Base-by-base conservation (phyloP, 2,888 invertebrate species). In the Ceramica pisi region DNA sequence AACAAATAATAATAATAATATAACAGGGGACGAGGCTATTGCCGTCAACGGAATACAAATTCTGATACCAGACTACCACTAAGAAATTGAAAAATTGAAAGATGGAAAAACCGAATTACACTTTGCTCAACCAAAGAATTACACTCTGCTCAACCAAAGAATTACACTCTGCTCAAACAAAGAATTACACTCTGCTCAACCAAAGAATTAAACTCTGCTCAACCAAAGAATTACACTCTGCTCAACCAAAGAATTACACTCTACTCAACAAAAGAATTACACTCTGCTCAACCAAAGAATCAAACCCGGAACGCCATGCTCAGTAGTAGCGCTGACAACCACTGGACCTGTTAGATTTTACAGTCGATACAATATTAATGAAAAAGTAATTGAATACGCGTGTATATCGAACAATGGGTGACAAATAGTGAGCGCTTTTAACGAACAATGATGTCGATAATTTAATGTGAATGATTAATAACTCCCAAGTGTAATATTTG, bases 401-500 rank as follows among this genome's bases (percentile, higher is more conserved):
- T 56, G 23, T 1, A 23, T 8, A 50, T 48, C 10, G 16, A 35
- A 56, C 48, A 67, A 56, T 67, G 23, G 48, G 14, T 26, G 48
- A 72, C 76, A 48, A 72, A 72, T 67, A 35, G 48, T 56, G 21
- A 12, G 48, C 31, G 48, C 31, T 67, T 46, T 67, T 67, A 56
- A 56, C 41, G 23, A 48, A 66, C 38, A 67, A 75, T 57, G 35
- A 31, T 35, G 23, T 74, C 23, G 59, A 46, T 76, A 59, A 59
- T 67, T 38, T 14, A 38, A 38, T 57, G 16, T 46, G 26, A 51
- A 16, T 77, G 59, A 73, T 73, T 59, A 41, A 73, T 69, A 23
- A n/a, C 38, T 48, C 19, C 10, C n/a, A 23, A 35, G 10, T 31
- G 21, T 5, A 19, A 8, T 55, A 31, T 55, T 63, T 38, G 14